phyloP scores from a whole-genome alignment of 2,797 vertebrate genomes.

The Diceros bicornis region DNA sequence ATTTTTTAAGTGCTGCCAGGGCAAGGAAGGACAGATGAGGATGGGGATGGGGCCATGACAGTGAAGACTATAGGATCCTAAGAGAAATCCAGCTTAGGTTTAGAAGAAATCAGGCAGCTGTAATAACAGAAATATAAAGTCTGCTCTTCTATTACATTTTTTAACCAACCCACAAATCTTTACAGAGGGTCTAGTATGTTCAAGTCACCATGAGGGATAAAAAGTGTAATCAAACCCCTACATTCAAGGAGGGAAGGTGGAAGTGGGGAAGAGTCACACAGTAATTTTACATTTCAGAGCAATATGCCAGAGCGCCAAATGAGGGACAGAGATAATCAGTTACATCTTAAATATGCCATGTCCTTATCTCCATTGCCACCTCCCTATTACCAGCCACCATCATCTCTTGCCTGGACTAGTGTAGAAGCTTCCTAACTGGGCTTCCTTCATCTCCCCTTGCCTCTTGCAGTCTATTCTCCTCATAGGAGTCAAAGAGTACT shows the following conservation, averaged over 20 bases:
- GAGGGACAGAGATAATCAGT: not conserved
- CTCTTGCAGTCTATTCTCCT: not conserved
- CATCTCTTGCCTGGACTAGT: not conserved
- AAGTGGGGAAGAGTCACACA: not conserved
- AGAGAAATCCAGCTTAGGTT: not conserved
- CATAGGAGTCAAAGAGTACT: not conserved
- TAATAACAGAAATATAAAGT: constrained; percentile 40
- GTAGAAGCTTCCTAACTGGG: not conserved
- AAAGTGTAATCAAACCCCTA: not conserved
- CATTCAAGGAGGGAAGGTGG: not conserved
- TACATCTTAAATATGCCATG: not conserved
- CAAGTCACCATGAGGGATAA: not conserved
- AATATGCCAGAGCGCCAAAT: not conserved
- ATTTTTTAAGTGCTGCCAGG: not conserved
- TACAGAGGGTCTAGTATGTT: not conserved
- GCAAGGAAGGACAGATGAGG: not conserved
- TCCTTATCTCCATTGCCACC: not conserved
- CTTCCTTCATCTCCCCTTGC: not conserved
- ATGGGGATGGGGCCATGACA: not conserved
- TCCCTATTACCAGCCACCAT: not conserved
- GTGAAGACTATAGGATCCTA: not conserved
- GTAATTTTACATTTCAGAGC: not conserved
- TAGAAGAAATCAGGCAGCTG: not conserved
- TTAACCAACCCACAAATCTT: not conserved
- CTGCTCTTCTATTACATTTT: not conserved